These are phyloP conservation scores for Nebria brevicollis DNA, from an alignment of 2,888 invertebrate genomes.

Conservation along the genomic window DNA sequence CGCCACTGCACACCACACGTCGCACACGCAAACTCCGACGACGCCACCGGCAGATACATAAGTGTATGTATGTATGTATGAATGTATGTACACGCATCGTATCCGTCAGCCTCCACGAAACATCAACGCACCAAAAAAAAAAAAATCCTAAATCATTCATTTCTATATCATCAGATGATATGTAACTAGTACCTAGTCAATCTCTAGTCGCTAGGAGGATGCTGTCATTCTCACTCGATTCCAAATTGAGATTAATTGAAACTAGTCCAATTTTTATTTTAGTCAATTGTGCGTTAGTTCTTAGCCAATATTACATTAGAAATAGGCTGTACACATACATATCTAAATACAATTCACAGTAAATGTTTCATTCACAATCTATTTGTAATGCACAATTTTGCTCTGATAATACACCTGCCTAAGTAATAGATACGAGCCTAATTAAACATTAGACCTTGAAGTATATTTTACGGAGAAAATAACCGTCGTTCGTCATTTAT, in stretches of 20 bases:
- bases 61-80: too few relatives aligned
- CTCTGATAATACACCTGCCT: too few relatives aligned
- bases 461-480: too few relatives aligned
- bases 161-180: neutral
- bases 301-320: neutral
- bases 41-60: conserved; percentile 18
- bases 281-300: neutral
- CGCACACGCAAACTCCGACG: conserved; percentile 52
- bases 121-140: neutral
- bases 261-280: conserved; percentile 1
- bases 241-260: neutral
- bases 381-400: too few relatives aligned
- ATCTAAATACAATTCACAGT: too few relatives aligned
- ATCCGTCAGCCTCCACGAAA: conserved; percentile 9
- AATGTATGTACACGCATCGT: conserved; percentile 43
- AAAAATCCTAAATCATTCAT: neutral
- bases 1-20: conserved; percentile 18
- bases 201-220: conserved; percentile 7
- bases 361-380: too few relatives aligned
- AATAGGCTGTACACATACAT: too few relatives aligned
- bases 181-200: neutral
- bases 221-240: conserved; percentile 12
- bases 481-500: too few relatives aligned
- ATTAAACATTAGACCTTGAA: too few relatives aligned
- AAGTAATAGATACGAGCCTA: too few relatives aligned